Percentiles rank a stretch among this genome's conserved stretches.
Conservation (phyloP, 30 jellyfish, hydroid and myxozoan genomes). For the Pseudorhiza aurosa region DNA sequence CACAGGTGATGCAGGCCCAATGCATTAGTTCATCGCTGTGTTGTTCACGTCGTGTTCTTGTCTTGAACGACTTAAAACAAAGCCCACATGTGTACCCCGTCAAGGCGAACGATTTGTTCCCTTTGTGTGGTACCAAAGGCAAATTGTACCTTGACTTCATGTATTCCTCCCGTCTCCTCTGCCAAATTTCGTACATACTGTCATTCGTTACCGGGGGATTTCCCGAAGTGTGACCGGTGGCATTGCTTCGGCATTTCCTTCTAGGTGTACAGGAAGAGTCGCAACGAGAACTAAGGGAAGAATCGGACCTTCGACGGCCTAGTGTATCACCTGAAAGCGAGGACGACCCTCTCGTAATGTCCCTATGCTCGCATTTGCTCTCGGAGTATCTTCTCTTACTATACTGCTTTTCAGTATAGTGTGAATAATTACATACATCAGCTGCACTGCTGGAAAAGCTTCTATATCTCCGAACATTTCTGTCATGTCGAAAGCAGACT, state of each 20-base stretch:
- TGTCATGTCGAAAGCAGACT: neutral
- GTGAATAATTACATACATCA: neutral
- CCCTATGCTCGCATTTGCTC: neutral
- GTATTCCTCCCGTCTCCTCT: slow-evolving; percentile 57
- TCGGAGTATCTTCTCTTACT: slow-evolving; percentile 15
- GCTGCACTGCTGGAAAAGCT: neutral
- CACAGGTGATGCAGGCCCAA: slow-evolving; percentile 77
- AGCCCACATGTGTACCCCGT: slow-evolving; percentile 71
- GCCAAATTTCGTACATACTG: slow-evolving; percentile 47
- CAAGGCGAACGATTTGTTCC: slow-evolving; percentile 14
- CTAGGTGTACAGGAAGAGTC: neutral
- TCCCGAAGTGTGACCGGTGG: neutral
- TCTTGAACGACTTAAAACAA: slow-evolving; percentile 62
- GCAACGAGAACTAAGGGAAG: neutral
- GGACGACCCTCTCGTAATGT: neutral
- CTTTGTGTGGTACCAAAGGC: neutral
- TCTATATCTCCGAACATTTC: neutral
- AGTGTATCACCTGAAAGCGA: neutral
- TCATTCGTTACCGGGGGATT: slow-evolving; percentile 25
- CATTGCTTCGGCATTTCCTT: neutral
- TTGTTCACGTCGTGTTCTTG: slow-evolving; percentile 62
- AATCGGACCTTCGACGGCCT: slow-evolving; percentile 10
- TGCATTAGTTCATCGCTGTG: slow-evolving; percentile 75
- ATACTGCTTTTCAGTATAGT: neutral
- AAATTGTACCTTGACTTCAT: slow-evolving; percentile 17